Evolutionary conservation across 2,888 invertebrate genomes (phyloP).

Genomic region (Pterobdella sp.): DNA sequence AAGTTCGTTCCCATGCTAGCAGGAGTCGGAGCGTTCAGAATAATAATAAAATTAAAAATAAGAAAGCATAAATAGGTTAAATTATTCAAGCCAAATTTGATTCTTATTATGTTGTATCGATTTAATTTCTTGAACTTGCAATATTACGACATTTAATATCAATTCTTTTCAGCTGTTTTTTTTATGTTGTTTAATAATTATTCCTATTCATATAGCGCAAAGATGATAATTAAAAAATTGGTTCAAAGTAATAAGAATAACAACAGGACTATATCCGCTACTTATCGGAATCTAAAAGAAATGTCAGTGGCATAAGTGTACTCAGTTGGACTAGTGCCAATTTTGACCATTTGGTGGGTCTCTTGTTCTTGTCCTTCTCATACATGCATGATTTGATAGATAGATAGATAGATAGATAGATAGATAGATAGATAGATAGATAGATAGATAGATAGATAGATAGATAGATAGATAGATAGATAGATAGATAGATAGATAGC

Average conservation of each 20-base stretch:
- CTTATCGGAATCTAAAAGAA: slow-evolving; percentile 14
- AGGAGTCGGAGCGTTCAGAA: no score
- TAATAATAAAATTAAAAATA: no score
- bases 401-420: not conserved
- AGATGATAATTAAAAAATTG: not conserved
- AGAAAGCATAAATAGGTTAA: no score
- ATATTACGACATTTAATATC: not conserved
- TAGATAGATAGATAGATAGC: slow-evolving; percentile 19
- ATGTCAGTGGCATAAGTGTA: not conserved
- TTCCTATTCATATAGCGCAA: not conserved
- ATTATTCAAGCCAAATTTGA: no score
- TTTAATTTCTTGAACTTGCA: no score
- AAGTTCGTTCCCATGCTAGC: no score
- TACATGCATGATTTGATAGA: not conserved
- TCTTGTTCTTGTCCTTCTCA: not conserved
- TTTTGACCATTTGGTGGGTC: slow-evolving; percentile 17
- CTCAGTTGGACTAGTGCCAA: slow-evolving; percentile 17
- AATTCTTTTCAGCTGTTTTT: not conserved
- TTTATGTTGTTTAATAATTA: not conserved
- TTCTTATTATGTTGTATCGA: no score
- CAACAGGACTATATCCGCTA: slow-evolving; percentile 22
- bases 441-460: slow-evolving; percentile 12
- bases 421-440: not conserved
- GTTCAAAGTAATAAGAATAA: no score
- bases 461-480: slow-evolving; percentile 17